These are phyloP conservation scores for Calliphora vicina DNA, from an alignment of 1,140 invertebrate genomes.

Conservation along the genomic window DNA sequence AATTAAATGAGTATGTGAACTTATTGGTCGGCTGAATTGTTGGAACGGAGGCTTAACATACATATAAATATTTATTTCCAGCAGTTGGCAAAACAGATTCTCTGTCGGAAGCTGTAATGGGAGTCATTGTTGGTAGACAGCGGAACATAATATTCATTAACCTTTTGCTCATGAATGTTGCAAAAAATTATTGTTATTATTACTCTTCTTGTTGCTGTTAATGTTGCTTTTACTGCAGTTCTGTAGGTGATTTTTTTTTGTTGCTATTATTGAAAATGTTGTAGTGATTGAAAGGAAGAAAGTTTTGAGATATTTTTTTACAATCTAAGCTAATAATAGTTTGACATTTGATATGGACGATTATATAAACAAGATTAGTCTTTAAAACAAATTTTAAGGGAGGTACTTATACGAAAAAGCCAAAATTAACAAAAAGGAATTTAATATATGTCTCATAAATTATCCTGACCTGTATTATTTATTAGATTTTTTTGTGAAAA, in stretches of 20 bases:
- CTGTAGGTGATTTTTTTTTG: too few relatives aligned
- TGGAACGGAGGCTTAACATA: background rate
- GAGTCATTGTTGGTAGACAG: conserved; percentile 50
- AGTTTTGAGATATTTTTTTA: background rate
- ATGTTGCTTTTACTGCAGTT: background rate
- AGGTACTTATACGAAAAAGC: too few relatives aligned
- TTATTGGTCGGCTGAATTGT: background rate
- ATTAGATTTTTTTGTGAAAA: too few relatives aligned
- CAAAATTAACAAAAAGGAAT: too few relatives aligned
- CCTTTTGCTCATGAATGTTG: conserved; percentile 57
- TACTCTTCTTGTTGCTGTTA: conserved; percentile 37
- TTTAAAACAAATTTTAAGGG: too few relatives aligned
- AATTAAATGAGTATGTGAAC: conserved; percentile 29
- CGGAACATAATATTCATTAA: conserved; percentile 61
- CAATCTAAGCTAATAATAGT: too few relatives aligned
- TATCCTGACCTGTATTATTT: too few relatives aligned
- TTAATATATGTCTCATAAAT: too few relatives aligned
- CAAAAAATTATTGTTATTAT: conserved; percentile 43
- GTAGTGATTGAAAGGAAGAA: background rate
- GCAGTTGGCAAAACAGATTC: conserved; percentile 51
- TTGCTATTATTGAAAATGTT: background rate
- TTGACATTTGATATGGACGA: too few relatives aligned
- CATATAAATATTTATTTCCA: background rate
- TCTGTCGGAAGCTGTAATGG: conserved; percentile 59
- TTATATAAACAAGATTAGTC: too few relatives aligned